A percentile compares a stretch with the other conserved stretches of the same genome.
Conservation (phyloP, 2,113 vertebrate genomes). For the Crotalus tigris region DNA sequence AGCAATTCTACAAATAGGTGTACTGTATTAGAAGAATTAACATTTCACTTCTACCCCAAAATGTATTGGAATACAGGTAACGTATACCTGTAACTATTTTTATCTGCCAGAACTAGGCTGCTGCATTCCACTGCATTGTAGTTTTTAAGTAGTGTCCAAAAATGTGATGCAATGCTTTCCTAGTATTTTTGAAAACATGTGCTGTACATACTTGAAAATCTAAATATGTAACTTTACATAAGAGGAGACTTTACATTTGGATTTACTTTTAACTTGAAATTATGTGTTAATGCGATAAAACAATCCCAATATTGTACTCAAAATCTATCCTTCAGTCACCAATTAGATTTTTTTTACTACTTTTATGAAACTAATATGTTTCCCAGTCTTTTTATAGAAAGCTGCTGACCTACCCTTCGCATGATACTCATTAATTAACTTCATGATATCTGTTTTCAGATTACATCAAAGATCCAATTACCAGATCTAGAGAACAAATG, state of each 20-base stretch:
- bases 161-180: not conserved
- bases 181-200: not conserved
- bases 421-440: not conserved
- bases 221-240: not conserved
- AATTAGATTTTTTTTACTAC: not conserved
- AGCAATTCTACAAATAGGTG: too few species aligned
- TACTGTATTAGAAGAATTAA: not conserved
- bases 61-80: not conserved
- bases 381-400: constrained; percentile 28
- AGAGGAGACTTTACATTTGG: not conserved
- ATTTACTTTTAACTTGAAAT: not conserved
- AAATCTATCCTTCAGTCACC: not conserved
- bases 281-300: not conserved
- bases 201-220: not conserved
- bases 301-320: not conserved
- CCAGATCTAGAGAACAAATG: constrained; percentile 12
- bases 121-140: not conserved
- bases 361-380: not conserved
- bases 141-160: not conserved
- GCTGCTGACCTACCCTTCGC: not conserved
- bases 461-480: not conserved
- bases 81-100: not conserved
- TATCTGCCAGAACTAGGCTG: not conserved
- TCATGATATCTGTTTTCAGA: constrained; percentile 9
- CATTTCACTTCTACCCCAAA: not conserved